Evolutionary conservation across 2,797 vertebrate species (phyloP).

Genomic region (Lerista edwardsae): DNA sequence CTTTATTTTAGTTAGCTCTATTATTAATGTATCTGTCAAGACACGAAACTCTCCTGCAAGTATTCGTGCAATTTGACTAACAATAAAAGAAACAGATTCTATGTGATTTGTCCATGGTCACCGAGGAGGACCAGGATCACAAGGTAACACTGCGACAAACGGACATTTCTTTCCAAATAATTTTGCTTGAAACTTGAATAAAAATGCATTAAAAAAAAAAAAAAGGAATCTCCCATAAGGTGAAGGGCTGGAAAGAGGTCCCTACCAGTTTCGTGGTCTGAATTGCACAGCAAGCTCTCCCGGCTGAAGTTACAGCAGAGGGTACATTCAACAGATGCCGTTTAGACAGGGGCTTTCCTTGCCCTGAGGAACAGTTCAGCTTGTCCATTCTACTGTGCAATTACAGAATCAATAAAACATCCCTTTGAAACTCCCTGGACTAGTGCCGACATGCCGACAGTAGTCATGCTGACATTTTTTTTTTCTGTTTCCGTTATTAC

Average conservation of each 20-base stretch:
- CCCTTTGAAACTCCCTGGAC: slow-evolving; percentile 88
- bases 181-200: background rate
- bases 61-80: slow-evolving; percentile 2
- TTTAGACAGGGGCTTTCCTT: slow-evolving; percentile 86
- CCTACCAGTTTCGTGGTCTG: slow-evolving; percentile 38
- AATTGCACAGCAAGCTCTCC: slow-evolving; percentile 55
- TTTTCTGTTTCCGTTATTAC: slow-evolving; percentile 77
- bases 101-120: slow-evolving; percentile 3
- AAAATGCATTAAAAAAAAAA: fast-evolving
- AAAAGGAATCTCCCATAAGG: background rate
- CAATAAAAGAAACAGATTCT: slow-evolving; percentile 4
- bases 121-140: background rate
- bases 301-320: slow-evolving; percentile 76
- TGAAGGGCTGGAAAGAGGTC: slow-evolving; percentile 59
- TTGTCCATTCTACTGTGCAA: slow-evolving; percentile 82
- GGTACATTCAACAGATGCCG: slow-evolving; percentile 78
- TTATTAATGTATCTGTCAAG: slow-evolving; percentile 18
- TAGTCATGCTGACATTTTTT: slow-evolving; percentile 75
- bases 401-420: slow-evolving; percentile 87
- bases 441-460: slow-evolving; percentile 81
- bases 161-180: background rate
- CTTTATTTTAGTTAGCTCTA: slow-evolving; percentile 9
- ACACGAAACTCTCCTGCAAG: slow-evolving; percentile 4
- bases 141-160: background rate
- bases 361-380: slow-evolving; percentile 80